Evolutionary conservation across 2,113 vertebrate genomes (phyloP).

Genomic region (Oncorhynchus mykiss): DNA sequence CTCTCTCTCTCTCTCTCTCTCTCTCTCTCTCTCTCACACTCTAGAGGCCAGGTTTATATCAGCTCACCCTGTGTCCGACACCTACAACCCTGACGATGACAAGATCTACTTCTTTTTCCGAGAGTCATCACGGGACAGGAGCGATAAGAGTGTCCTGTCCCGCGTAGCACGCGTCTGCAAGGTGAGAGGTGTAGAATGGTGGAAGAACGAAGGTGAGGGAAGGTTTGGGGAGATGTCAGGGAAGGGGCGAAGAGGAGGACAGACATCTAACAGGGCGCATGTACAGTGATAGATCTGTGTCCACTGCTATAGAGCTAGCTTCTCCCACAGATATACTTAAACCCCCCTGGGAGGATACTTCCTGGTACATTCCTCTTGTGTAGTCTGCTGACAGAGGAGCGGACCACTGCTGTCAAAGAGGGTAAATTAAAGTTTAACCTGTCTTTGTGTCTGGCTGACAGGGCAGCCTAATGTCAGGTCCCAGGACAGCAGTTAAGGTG

Average conservation of each 20-base stretch:
- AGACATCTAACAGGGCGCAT: neutral
- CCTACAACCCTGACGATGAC: constrained; percentile 95
- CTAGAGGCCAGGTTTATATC: constrained; percentile 94
- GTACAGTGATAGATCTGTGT: constrained; percentile 15
- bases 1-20: constrained; percentile 38
- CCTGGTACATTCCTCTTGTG: constrained; percentile 50
- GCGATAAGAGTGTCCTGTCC: constrained; percentile 89
- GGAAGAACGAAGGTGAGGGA: constrained; percentile 16
- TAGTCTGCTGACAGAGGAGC: constrained; percentile 45
- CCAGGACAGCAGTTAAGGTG: constrained; percentile 43
- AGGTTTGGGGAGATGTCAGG: neutral
- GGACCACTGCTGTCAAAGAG: constrained; percentile 30
- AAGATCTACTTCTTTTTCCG: constrained; percentile 99
- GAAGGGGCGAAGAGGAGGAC: neutral
- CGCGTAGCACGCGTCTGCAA: constrained; percentile 95
- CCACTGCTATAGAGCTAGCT: neutral
- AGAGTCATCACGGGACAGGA: constrained; percentile 88
- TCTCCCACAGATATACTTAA: constrained; percentile 32
- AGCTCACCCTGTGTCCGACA: constrained; percentile 90
- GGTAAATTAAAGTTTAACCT: constrained; percentile 46
- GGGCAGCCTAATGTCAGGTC: constrained; percentile 11
- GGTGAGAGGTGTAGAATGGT: constrained; percentile 72
- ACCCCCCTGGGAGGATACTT: constrained; percentile 33
- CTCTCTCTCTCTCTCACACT: constrained; percentile 34
- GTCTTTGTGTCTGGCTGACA: constrained; percentile 25